These are phyloP conservation scores for Drosophila limbata DNA, from an alignment of 2,888 invertebrate genomes.

Conservation along the genomic window DNA sequence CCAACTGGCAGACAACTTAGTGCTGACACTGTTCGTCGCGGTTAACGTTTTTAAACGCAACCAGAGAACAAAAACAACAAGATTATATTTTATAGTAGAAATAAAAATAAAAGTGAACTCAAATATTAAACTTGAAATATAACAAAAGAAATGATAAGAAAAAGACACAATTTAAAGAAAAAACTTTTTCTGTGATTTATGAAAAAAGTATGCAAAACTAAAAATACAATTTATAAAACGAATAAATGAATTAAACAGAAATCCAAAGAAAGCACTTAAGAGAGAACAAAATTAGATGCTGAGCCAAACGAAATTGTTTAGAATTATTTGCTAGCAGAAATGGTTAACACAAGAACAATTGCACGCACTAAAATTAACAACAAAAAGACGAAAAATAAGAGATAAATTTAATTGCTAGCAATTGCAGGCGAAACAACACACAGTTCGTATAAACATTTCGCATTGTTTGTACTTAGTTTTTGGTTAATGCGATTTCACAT, in stretches of 20 bases:
- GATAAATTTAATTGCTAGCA: constrained; percentile 23
- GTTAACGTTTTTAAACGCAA: constrained; percentile 30
- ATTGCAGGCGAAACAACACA: constrained; percentile 17
- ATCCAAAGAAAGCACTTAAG: constrained; percentile 57
- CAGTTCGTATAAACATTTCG: constrained; percentile 47
- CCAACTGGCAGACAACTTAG: constrained; percentile 25
- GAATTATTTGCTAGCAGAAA: constrained; percentile 60
- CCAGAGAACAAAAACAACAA: constrained; percentile 16
- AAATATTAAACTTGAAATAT: constrained; percentile 22
- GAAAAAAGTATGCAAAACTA: constrained; percentile 73
- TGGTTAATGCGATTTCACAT: constrained; percentile 28
- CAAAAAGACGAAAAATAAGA: constrained; percentile 14
- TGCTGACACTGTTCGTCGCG: constrained; percentile 36
- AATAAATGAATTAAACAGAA: constrained; percentile 30
- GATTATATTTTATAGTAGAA: constrained; percentile 70
- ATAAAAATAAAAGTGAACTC: constrained; percentile 35
- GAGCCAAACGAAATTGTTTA: constrained; percentile 58
- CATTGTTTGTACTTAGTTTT: constrained; percentile 48
- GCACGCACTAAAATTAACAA: constrained; percentile 36
- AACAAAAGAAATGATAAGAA: constrained; percentile 25
- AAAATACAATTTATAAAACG: constrained; percentile 20
- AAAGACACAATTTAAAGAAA: constrained; percentile 59
- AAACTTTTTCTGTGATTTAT: constrained; percentile 80
- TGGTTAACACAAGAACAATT: constrained; percentile 18
- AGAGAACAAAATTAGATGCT: constrained; percentile 54